Evolutionary conservation across 2,888 invertebrate genomes (phyloP).

Genomic region (Torymus aiolomorphi): DNA sequence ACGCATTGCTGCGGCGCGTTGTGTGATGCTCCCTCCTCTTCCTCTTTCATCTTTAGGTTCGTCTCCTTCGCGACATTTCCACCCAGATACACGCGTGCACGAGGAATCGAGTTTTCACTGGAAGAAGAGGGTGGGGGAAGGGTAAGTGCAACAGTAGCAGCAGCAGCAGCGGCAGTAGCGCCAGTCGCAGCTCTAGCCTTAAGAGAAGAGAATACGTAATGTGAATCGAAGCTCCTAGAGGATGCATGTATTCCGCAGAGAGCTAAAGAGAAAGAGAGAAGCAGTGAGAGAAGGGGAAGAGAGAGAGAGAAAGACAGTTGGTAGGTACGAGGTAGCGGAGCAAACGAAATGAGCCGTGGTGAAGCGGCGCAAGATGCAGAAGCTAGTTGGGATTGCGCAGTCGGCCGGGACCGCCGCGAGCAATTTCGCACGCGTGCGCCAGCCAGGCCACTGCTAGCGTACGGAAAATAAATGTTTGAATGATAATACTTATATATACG

Average conservation of each 20-base stretch:
- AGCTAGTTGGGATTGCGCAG: not conserved
- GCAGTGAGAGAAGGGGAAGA: not conserved
- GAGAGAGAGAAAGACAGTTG: not conserved
- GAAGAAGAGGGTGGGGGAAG: too few relatives aligned
- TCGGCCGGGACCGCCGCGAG: too few relatives aligned
- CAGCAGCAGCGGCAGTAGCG: conserved; percentile 57
- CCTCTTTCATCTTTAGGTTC: not conserved
- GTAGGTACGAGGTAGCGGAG: not conserved
- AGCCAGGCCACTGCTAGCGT: too few relatives aligned
- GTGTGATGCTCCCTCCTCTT: not conserved
- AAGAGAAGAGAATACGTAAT: conserved; percentile 54
- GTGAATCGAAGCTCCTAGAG: conserved; percentile 52
- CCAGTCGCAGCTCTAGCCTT: conserved; percentile 55
- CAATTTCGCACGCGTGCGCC: too few relatives aligned
- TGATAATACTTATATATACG: too few relatives aligned
- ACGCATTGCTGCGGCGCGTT: too few relatives aligned
- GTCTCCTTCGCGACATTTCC: too few relatives aligned
- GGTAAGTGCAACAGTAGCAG: too few relatives aligned
- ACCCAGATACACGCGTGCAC: not conserved
- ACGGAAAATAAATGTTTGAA: too few relatives aligned
- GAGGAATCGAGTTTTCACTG: conserved; percentile 40
- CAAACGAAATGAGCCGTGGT: conserved; percentile 32
- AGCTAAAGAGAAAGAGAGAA: not conserved
- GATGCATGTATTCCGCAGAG: conserved; percentile 49
- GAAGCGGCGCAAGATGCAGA: not conserved